Base-by-base conservation (phyloP, 2,797 vertebrate genomes). In the Xenentodon cancila region DNA sequence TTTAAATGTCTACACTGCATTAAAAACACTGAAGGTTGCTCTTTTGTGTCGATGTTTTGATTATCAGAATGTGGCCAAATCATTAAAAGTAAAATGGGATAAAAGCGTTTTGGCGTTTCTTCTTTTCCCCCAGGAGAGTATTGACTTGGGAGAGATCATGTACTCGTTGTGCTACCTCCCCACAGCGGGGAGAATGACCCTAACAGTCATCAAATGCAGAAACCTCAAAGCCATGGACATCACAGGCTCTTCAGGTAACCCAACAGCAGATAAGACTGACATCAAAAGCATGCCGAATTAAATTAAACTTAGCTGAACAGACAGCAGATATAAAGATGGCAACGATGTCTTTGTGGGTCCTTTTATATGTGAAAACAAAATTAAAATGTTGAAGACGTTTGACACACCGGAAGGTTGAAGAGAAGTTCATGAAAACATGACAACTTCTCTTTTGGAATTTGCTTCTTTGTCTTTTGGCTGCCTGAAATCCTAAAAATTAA, bases 151-250 rank as follows among this genome's bases (percentile, higher is more conserved):
- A 34, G 97, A 99, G 90, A 98, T 99, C 87, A 99, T 99, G 97
- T 99, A 97, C 91, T 99, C 97, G 53, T 92, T 99, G 79, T 99
- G 97, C 88, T 99, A 99, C 86, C 94, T 99, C 72, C 97, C 97
- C 65, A 99, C 97, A 48, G 97, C 97, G 5, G 97, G 97, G 17
- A 94, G 97, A 61, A 96, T 99, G 97, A 99, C 97, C 27, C 86
- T 99, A 63, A 99, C 97, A 0, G 97, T 99, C 85, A 99, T 99
- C 92, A 99, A 99, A 87, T 99, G 97, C 88, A 94, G 97, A 77
- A 99, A 99, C 89, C 94, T 99, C 80, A 99, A 99, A 94, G 97
- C 97, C 68, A 99, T 99, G 97, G 97, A 99, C 84, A 96, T 99
- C 87, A 99, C 97, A 15, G 97, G 97, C 1, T 95, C 96, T 13